Conservation (phyloP, 2,888 invertebrate genomes). For the Gymnoscelis rufifasciata region DNA sequence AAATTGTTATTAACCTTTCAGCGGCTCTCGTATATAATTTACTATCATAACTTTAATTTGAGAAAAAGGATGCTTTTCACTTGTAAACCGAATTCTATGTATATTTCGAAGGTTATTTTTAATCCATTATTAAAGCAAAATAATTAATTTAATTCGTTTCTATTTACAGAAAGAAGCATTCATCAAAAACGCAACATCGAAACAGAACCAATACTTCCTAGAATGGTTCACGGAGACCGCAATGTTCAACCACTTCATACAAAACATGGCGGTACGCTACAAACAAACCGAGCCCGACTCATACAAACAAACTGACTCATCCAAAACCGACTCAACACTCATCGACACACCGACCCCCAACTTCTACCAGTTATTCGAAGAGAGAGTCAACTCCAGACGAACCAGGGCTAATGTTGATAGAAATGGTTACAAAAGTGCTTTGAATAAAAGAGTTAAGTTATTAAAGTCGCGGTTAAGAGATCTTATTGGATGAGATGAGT, state of each 20-base stretch:
- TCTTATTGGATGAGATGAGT: constrained; percentile 49
- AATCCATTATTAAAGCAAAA: constrained; percentile 4
- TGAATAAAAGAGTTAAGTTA: constrained; percentile 64
- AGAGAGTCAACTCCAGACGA: constrained; percentile 40
- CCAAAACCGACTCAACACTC: constrained; percentile 25
- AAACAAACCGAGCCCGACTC: constrained; percentile 27
- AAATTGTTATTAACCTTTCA: too few relatives aligned
- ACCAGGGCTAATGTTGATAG: constrained; percentile 43
- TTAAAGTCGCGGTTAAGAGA: constrained; percentile 65
- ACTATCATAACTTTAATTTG: too few relatives aligned
- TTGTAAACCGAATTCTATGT: not conserved
- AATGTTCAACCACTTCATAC: constrained; percentile 88
- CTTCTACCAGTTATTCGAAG: constrained; percentile 66
- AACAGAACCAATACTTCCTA: constrained; percentile 85
- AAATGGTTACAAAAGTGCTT: constrained; percentile 61
- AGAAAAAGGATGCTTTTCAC: too few relatives aligned
- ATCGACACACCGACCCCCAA: constrained; percentile 66
- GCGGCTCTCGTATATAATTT: too few relatives aligned
- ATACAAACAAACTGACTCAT: constrained; percentile 14
- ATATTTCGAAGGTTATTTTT: not conserved
- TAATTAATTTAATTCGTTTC: not conserved
- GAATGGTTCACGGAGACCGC: constrained; percentile 94
- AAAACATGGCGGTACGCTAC: constrained; percentile 62
- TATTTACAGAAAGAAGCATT: constrained; percentile 85
- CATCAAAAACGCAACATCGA: constrained; percentile 81